Percentiles rank a stretch among this genome's conserved stretches.
phyloP scores from a whole-genome alignment of 1,140 invertebrate genomes.

The Macrosteles quadrilineatus region DNA sequence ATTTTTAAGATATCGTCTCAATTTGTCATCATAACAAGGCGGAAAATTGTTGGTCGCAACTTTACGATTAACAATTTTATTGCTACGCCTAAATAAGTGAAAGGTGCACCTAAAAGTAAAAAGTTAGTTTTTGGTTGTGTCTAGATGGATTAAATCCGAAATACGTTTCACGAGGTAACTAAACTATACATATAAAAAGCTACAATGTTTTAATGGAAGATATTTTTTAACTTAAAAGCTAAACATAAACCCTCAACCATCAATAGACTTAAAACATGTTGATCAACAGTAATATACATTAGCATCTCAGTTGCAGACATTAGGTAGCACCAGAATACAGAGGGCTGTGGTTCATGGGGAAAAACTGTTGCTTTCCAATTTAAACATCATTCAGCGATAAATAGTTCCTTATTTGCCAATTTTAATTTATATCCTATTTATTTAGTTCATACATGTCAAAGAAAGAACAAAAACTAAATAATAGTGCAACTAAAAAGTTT shows the following conservation, averaged over 20 bases:
- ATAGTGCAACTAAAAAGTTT: no score
- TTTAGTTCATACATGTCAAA: no score
- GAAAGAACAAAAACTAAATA: no score
- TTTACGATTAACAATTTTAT: constrained; percentile 20
- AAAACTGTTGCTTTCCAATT: no score
- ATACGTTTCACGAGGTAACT: constrained; percentile 17
- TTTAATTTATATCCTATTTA: no score
- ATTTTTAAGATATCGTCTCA: neutral
- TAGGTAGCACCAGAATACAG: neutral
- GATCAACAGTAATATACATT: neutral
- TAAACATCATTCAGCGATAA: no score
- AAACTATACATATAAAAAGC: constrained; percentile 24
- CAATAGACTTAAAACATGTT: neutral
- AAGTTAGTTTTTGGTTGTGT: constrained; percentile 9
- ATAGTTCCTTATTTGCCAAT: no score
- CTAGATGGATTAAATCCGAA: neutral
- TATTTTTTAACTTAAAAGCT: constrained; percentile 11
- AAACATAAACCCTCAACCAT: constrained; percentile 16
- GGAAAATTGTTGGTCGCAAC: constrained; percentile 4
- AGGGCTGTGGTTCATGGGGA: neutral
- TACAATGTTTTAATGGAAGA: neutral
- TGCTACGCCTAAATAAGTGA: constrained; percentile 16
- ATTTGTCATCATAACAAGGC: no score
- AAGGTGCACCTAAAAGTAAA: constrained; percentile 7
- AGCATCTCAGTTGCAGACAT: neutral